phyloP scores from a whole-genome alignment of 2,888 invertebrate species.

The Crossocerus cetratus region DNA sequence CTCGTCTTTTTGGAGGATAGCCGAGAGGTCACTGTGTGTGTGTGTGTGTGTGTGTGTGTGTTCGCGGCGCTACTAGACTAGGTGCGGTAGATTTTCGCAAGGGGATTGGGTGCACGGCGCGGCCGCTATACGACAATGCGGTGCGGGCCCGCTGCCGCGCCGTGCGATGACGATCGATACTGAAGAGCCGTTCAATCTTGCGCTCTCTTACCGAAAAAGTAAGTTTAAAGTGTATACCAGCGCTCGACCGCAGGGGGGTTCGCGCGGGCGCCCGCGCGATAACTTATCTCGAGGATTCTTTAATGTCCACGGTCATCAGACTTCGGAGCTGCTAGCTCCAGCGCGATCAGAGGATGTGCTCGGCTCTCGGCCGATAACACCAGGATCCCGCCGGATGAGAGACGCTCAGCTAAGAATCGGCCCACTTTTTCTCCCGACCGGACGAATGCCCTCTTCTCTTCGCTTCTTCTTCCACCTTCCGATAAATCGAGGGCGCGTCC shows the following conservation, averaged over 20 bases:
- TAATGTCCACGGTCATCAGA: conserved; percentile 55
- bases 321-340: conserved; percentile 15
- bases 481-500: background rate
- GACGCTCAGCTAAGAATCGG: no score
- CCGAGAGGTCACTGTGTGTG: no score
- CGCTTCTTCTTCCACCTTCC: no score
- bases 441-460: background rate
- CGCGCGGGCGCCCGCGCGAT: conserved; percentile 39
- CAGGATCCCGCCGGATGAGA: background rate
- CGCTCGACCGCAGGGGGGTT: conserved; percentile 4
- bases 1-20: background rate
- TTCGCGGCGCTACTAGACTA: no score
- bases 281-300: conserved; percentile 56
- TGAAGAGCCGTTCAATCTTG: conserved; percentile 57
- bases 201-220: conserved; percentile 26
- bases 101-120: conserved; percentile 26
- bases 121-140: conserved; percentile 45
- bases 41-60: no score
- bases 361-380: background rate
- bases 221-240: conserved; percentile 23
- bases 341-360: conserved; percentile 2
- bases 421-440: no score
- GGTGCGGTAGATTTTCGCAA: background rate
- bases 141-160: conserved; percentile 23
- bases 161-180: conserved; percentile 49